Base-by-base conservation (phyloP, 2,888 invertebrate species). In the Drosophila pseudotakahashii region DNA sequence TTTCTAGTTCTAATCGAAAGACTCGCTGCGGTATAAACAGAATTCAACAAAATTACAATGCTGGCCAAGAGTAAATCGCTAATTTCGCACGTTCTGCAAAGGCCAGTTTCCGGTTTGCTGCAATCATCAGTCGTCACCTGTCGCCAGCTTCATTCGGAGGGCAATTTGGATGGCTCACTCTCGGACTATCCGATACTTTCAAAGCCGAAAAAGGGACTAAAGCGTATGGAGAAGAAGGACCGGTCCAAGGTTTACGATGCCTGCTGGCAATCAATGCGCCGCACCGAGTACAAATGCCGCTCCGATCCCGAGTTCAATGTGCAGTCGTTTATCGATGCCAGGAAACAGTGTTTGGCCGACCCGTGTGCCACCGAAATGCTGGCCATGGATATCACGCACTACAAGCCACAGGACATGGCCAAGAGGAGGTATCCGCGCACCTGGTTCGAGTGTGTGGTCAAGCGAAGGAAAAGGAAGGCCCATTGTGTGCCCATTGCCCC, bases 201-300 rank as follows among this genome's bases (percentile, higher is more conserved):
- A 7, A 3, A 4, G 16, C 47, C 45, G 37, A 45, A 39, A n/a
- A 10, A 7, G 14, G 0, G 0, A 11, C 7, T 0, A 2, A 41
- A 30, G 32, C 3, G 1, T 6, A 32, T 14, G 30, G 14, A 30
- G 32, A 14, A 14, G 5, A n/a, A 13, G 7, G 75, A 79, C 42
- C 79, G 44, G 0, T 47, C 60, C 0, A 73, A 66, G 7, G 51
- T 10, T 1, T 19, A 7, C 7, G 51, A 73, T 1, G 72, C 80
- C 0, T 84, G 84, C 16, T 88, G 84, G 89, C 81, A 83, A 13
- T 59, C 84, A 0, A 14, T 75, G 6, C 78, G 83, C 0, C 76
- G 89, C 1, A 68, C 87, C 0, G 87, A 88, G 19, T 84, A 61
- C 53, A 83, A 80, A 6, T 84, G 84, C 36, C 87, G 84, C 5